Conservation (phyloP, 1,140 invertebrate genomes). For the Odontomachus brunneus region DNA sequence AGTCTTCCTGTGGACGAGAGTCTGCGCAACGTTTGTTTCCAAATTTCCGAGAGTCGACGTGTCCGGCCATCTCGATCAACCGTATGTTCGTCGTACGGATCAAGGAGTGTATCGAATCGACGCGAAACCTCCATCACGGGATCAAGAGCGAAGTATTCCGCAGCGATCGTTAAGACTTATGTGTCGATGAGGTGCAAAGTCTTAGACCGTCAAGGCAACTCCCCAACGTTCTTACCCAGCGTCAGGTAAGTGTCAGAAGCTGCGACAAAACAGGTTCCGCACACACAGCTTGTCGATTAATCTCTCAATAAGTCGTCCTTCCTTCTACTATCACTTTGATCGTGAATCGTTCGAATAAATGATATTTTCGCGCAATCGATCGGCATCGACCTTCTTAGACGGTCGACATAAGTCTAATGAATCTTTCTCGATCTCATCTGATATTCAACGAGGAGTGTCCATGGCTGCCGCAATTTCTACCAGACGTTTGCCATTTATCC, state of each 20-base stretch:
- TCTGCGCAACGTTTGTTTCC: constrained; percentile 19
- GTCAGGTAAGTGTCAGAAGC: constrained; percentile 78
- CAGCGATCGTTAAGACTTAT: constrained; percentile 70
- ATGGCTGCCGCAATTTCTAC: no score
- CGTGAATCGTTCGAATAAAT: no score
- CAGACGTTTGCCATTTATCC: no score
- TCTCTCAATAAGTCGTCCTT: not conserved
- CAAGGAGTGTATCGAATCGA: not conserved
- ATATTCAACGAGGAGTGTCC: no score
- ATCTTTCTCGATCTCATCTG: no score
- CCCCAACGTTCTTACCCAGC: constrained; percentile 82
- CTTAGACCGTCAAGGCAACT: constrained; percentile 84
- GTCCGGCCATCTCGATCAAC: not conserved
- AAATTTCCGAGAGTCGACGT: constrained; percentile 34
- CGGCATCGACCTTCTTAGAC: no score
- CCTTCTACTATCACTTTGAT: not conserved
- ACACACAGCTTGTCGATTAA: not conserved
- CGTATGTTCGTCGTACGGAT: not conserved
- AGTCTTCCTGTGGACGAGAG: constrained; percentile 67
- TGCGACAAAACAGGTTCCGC: constrained; percentile 52
- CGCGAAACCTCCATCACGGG: not conserved
- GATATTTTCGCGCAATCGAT: no score
- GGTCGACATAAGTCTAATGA: no score
- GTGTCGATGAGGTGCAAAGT: constrained; percentile 85
- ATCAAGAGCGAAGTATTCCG: constrained; percentile 13